Evolutionary conservation across 2,113 vertebrate genomes (phyloP), one percentile per base, ranked within the genome.

Genomic region (Indicator maculatus): DNA sequence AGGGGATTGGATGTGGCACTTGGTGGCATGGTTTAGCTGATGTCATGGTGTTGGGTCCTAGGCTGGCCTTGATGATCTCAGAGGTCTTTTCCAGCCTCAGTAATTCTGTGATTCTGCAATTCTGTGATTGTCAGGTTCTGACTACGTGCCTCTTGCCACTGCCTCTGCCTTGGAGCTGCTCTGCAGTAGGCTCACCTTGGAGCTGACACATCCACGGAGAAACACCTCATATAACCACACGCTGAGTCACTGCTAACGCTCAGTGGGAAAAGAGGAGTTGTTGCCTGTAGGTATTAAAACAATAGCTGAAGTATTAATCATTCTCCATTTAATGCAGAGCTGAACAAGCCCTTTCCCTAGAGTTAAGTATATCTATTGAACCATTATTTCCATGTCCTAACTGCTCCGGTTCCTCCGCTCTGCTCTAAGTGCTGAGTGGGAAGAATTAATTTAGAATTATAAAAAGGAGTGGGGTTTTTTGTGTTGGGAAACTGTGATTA

Each of bases 301-400:
- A 84, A 96, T 86, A 95, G 70, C 47, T 64, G 82, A 94, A 83
- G 88, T 67, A 86, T 96, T 97, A 95, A 95, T 94, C 76, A 96
- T 60, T 82, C 76, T 80, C 69, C 71, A 30, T 55, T 83, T 75
- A 89, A 75, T 23, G 28, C n/a, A 16, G 60, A 83, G 27, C 55
- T 72, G 89, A 95, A 86, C 82, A 93, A 93, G 41, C 65, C 59
- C 83, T 95, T 96, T 66, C 88, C 89, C 23, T 79, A 16, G 83
- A 82, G 59, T 61, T 89, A 95, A 87, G 58, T 88, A 39, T 45
- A 59, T 85, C 94, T 89, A 59, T 88, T 79, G 90, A 72, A 75
- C 19, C 52, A 23, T 76, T 73, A 77, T 94, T 93, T 94, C 63
- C 67, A 50, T 85, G 60, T 89, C 83, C 63, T 77, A 89, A 72